Percentiles rank a stretch among this genome's conserved stretches.
Conservation (phyloP, 2,888 invertebrate species). For the Uloborus plumipes region DNA sequence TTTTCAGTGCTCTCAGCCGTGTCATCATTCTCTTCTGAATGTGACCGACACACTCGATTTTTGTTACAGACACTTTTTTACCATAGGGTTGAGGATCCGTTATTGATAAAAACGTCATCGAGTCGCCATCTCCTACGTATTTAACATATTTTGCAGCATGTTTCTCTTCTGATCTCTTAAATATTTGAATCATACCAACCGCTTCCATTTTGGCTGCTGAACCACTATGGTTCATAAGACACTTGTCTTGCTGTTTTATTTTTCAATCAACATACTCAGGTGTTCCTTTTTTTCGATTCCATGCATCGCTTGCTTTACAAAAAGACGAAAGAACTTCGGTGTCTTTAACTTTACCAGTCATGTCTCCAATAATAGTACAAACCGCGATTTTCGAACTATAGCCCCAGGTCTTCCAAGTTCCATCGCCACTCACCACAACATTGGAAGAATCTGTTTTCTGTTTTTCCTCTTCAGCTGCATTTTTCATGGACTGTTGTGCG, state of each 20-base stretch:
- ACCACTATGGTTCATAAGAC: not conserved
- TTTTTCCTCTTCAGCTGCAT: not conserved
- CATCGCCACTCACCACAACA: not conserved
- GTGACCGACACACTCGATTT: constrained; percentile 5
- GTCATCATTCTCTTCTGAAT: constrained; percentile 4
- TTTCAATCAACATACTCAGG: not conserved
- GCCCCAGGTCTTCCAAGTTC: not conserved
- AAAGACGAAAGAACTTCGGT: not conserved
- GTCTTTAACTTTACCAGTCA: not conserved
- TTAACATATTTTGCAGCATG: not conserved
- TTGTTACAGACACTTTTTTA: not conserved
- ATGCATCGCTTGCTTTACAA: not conserved
- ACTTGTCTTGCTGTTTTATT: not conserved
- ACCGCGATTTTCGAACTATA: not conserved
- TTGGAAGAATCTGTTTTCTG: not conserved
- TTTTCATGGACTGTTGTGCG: not conserved
- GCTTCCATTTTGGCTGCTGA: constrained; percentile 6
- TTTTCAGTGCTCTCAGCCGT: not conserved
- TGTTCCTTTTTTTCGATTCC: not conserved
- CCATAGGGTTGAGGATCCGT: not conserved
- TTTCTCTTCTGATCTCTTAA: not conserved
- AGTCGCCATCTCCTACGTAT: not conserved
- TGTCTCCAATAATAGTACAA: not conserved
- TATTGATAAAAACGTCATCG: not conserved
- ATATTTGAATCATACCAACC: not conserved